Conservation (phyloP, 1,140 invertebrate species). For the Lordiphosa clarofinis region DNA sequence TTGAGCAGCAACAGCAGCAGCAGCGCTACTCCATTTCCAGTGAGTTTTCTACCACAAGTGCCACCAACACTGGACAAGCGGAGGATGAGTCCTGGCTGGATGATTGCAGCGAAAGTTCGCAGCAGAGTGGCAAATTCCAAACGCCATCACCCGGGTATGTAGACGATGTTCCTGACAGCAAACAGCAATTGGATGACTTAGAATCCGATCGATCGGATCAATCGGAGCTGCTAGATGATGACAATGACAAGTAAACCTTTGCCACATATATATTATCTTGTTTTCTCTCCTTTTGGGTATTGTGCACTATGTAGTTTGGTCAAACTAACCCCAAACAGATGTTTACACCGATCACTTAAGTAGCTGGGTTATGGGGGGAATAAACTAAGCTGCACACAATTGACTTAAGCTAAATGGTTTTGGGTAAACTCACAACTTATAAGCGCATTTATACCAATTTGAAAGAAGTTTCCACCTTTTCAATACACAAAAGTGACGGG, state of each 20-base stretch:
- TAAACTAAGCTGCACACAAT: too few species aligned
- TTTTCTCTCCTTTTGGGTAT: slow-evolving; percentile 7
- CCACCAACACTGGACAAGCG: slow-evolving; percentile 2
- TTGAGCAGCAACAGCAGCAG: slow-evolving; percentile 24
- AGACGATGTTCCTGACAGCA: slow-evolving; percentile 23
- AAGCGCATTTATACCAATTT: too few species aligned
- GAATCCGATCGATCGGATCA: slow-evolving; percentile 5
- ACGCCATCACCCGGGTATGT: slow-evolving; percentile 78
- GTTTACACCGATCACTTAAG: too few species aligned
- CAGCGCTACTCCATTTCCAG: slow-evolving; percentile 61
- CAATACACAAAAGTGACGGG: too few species aligned
- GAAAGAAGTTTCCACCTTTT: too few species aligned
- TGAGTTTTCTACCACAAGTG: slow-evolving; percentile 67
- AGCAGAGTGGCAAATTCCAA: slow-evolving; percentile 66
- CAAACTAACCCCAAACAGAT: too few species aligned
- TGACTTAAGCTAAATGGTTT: too few species aligned
- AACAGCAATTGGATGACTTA: slow-evolving; percentile 3
- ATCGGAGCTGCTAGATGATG: slow-evolving; percentile 24
- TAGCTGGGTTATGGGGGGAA: neutral
- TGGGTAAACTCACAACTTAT: too few species aligned
- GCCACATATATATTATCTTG: slow-evolving; percentile 4
- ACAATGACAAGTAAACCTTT: slow-evolving; percentile 62
- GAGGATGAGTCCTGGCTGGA: slow-evolving; percentile 1
- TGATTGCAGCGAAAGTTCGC: slow-evolving; percentile 50
- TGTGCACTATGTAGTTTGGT: slow-evolving; percentile 4